Evolutionary conservation across 2,888 invertebrate genomes (phyloP).

Genomic region (Machimus atricapillus): DNA sequence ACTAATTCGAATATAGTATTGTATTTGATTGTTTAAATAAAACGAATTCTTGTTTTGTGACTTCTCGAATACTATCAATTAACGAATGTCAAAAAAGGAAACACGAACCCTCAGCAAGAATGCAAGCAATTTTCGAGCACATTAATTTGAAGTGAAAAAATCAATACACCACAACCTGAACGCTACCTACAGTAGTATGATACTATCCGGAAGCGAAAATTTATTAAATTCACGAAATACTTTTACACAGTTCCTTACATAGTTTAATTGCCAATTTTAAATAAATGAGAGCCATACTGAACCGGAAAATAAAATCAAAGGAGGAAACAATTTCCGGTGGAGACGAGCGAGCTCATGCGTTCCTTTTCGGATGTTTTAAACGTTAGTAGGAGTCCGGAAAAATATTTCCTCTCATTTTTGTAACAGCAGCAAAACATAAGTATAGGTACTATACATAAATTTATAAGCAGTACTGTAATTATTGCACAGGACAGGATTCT

Average conservation of each 20-base stretch:
- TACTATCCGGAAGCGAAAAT: not conserved
- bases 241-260: not conserved
- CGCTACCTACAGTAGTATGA: not conserved
- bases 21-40: not conserved
- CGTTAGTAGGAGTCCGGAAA: not conserved
- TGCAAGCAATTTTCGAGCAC: not conserved
- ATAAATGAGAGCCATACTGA: not conserved
- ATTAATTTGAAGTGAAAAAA: not conserved
- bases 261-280: not conserved
- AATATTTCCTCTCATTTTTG: not conserved
- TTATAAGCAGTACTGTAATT: not conserved
- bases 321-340: not conserved
- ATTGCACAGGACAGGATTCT: not conserved
- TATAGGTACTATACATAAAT: not conserved
- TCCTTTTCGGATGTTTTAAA: not conserved
- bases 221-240: not conserved
- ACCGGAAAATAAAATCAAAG: not conserved
- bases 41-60: not conserved
- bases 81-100: not conserved
- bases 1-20: not conserved
- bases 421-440: not conserved
- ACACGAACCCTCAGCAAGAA: not conserved
- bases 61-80: not conserved
- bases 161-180: not conserved
- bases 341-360: not conserved